Percentiles rank a stretch among this genome's conserved stretches.
Conservation (phyloP, 2,888 invertebrate genomes). For the Andricus curvator region DNA sequence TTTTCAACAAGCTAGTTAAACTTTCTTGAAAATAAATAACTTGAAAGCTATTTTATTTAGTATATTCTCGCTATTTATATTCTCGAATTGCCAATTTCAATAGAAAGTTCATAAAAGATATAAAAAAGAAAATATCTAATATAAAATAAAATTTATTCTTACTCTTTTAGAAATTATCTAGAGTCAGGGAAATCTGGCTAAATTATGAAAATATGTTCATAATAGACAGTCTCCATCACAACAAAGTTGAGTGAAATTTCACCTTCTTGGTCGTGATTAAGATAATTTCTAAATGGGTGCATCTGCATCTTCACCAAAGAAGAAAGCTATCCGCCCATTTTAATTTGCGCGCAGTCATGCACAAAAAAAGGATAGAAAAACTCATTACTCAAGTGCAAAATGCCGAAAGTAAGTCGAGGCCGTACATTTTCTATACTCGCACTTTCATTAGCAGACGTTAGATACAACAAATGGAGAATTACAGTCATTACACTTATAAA, state of each 20-base stretch:
- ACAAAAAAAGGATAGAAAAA: slow-evolving; percentile 30
- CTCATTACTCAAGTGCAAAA: slow-evolving; percentile 50
- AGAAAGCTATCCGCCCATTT: slow-evolving; percentile 48
- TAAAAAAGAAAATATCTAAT: neutral
- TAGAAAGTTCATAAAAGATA: neutral
- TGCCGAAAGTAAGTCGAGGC: slow-evolving; percentile 69
- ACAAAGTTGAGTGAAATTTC: neutral
- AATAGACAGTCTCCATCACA: neutral
- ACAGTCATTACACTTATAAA: slow-evolving; percentile 8
- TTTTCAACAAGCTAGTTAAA: neutral
- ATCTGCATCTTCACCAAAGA: slow-evolving; percentile 17
- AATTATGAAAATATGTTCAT: neutral
- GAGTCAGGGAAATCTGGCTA: neutral
- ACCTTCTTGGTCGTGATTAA: neutral
- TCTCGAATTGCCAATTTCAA: neutral
- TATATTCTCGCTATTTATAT: neutral
- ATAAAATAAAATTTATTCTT: too few relatives aligned
- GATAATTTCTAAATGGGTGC: neutral
- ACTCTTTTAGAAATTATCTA: neutral
- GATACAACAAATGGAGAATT: neutral
- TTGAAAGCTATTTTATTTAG: neutral
- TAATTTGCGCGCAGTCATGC: slow-evolving; percentile 26
- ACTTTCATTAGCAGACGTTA: slow-evolving; percentile 58
- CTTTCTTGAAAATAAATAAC: slow-evolving; percentile 2
- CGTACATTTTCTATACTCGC: slow-evolving; percentile 60